Conservation (phyloP, 2,888 invertebrate species). For the Cepaea hortensis region DNA sequence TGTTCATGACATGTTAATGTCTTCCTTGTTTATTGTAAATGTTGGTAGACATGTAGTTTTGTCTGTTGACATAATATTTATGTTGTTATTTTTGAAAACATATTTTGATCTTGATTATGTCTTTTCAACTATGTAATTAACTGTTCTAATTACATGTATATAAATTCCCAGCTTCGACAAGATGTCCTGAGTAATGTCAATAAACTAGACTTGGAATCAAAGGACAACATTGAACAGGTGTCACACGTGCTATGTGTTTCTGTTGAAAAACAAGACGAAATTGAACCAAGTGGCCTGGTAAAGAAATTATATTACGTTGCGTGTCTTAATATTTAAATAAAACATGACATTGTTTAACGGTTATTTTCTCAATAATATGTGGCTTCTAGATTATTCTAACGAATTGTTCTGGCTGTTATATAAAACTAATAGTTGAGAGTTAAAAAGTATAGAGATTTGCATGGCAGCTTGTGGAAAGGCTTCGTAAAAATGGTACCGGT, state of each 20-base stretch:
- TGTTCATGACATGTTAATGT: too few species aligned
- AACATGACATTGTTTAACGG: too few species aligned
- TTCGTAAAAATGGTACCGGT: too few species aligned
- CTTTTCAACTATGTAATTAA: not conserved
- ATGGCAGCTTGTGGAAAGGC: too few species aligned
- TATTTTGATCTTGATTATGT: not conserved
- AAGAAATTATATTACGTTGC: not conserved
- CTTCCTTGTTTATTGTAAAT: too few species aligned
- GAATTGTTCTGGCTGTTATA: too few species aligned
- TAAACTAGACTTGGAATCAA: not conserved
- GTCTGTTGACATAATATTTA: not conserved
- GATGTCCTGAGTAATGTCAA: not conserved
- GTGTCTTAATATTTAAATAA: not conserved
- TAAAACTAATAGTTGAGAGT: too few species aligned
- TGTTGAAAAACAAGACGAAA: conserved; percentile 13
- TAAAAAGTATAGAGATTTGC: too few species aligned
- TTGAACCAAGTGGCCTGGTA: conserved; percentile 18
- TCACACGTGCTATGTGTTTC: conserved; percentile 4
- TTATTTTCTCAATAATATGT: too few species aligned
- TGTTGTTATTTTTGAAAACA: not conserved
- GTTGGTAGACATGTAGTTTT: not conserved
- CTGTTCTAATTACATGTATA: not conserved
- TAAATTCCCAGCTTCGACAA: not conserved
- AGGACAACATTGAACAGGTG: conserved; percentile 24
- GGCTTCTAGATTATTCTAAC: too few species aligned